phyloP scores from a whole-genome alignment of 2,888 invertebrate species.

The Scelioninae gen. 1 region DNA sequence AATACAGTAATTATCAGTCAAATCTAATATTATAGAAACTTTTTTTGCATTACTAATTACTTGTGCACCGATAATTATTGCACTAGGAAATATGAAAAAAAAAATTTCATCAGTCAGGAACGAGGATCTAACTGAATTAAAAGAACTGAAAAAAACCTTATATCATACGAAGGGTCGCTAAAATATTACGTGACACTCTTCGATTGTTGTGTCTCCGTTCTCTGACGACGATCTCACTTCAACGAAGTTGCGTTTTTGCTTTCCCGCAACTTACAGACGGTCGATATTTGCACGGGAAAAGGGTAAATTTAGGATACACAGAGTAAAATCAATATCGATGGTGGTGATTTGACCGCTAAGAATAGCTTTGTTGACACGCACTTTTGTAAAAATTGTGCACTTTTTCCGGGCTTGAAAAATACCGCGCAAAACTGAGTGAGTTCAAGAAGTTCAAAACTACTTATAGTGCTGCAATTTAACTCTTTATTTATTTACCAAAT shows the following conservation, averaged over 20 bases:
- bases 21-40: not conserved
- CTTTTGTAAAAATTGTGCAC: conserved; percentile 10
- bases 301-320: conserved; percentile 39
- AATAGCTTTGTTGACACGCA: conserved; percentile 26
- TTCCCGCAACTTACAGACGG: conserved; percentile 20
- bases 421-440: not conserved
- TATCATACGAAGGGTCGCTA: conserved; percentile 31
- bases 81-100: conserved; percentile 18
- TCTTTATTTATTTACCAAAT: conserved; percentile 3
- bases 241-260: conserved; percentile 26
- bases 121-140: conserved; percentile 19
- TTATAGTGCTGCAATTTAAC: not conserved
- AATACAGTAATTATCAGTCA: not conserved
- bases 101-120: conserved; percentile 29
- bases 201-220: conserved; percentile 39
- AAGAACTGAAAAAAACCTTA: conserved; percentile 17
- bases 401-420: not conserved
- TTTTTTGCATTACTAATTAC: not conserved
- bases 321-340: conserved; percentile 37
- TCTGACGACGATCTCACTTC: conserved; percentile 21
- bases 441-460: not conserved
- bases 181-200: conserved; percentile 55
- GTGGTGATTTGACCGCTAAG: conserved; percentile 24
- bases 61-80: not conserved
- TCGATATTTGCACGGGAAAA: conserved; percentile 52